phyloP scores from a whole-genome alignment of 2,888 invertebrate species.

The Penaeus monodon region DNA sequence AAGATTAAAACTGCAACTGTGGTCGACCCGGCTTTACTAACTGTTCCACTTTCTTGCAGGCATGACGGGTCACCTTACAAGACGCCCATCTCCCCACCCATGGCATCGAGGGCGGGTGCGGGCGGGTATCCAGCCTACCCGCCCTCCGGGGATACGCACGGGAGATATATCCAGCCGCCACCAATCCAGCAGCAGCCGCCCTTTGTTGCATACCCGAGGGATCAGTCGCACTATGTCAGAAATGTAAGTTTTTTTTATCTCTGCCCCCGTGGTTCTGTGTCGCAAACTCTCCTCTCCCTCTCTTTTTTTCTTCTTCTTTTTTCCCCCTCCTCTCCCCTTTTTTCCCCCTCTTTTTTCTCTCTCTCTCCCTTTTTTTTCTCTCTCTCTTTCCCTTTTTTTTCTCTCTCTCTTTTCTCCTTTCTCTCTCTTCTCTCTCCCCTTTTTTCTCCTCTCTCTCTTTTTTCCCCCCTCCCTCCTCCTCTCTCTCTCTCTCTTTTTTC shows the following conservation, averaged over 20 bases:
- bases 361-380: not conserved
- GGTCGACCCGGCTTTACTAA: not conserved
- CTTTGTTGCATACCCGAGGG: slow-evolving; percentile 37
- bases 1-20: not conserved
- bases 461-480: not conserved
- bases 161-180: slow-evolving; percentile 43
- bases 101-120: slow-evolving; percentile 50
- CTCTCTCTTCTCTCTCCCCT: not conserved
- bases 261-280: no score
- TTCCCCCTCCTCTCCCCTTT: not conserved
- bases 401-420: not conserved
- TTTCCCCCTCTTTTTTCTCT: not conserved
- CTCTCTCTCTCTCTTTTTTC: not conserved
- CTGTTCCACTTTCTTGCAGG: slow-evolving; percentile 18
- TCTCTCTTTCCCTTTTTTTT: not conserved
- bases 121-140: slow-evolving; percentile 50
- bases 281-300: no score
- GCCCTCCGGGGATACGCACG: slow-evolving; percentile 33
- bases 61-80: slow-evolving; percentile 55
- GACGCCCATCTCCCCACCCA: slow-evolving; percentile 53
- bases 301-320: no score
- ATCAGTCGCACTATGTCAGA: slow-evolving; percentile 39
- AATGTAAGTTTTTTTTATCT: not conserved
- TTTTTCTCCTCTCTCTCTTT: not conserved
- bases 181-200: slow-evolving; percentile 33